Evolutionary conservation across 2,797 vertebrate genomes (phyloP).

Genomic region (Gobio occitaniae): DNA sequence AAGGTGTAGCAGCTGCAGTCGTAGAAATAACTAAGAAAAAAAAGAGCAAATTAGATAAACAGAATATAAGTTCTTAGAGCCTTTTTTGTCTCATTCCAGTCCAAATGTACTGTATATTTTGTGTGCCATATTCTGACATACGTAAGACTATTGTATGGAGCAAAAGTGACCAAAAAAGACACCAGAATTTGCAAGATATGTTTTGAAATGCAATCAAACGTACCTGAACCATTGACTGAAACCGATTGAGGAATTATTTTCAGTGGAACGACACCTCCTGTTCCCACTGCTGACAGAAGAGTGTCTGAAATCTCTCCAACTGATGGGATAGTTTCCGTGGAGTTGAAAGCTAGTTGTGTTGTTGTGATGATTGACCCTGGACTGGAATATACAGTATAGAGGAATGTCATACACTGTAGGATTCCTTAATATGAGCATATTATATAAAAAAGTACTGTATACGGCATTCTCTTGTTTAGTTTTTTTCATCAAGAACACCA

Average conservation of each 20-base stretch:
- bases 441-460: background rate
- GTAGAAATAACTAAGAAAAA: slow-evolving; percentile 4
- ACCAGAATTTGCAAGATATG: background rate
- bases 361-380: background rate
- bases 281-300: background rate
- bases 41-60: background rate
- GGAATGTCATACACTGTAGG: background rate
- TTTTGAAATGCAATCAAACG: background rate
- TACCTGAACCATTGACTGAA: slow-evolving; percentile 40
- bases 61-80: background rate
- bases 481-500: background rate
- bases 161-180: background rate
- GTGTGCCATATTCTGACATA: background rate
- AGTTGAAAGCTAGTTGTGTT: slow-evolving; percentile 12
- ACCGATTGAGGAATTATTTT: background rate
- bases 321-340: background rate
- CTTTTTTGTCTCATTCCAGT: background rate
- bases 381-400: background rate
- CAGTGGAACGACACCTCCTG: background rate
- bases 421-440: background rate
- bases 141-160: background rate
- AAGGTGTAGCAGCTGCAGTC: background rate
- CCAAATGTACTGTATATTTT: background rate
- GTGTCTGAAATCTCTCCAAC: background rate
- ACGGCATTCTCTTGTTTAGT: background rate